Evolutionary conservation across 2,113 vertebrate genomes (phyloP).

Genomic region (Malaclemys terrapin): DNA sequence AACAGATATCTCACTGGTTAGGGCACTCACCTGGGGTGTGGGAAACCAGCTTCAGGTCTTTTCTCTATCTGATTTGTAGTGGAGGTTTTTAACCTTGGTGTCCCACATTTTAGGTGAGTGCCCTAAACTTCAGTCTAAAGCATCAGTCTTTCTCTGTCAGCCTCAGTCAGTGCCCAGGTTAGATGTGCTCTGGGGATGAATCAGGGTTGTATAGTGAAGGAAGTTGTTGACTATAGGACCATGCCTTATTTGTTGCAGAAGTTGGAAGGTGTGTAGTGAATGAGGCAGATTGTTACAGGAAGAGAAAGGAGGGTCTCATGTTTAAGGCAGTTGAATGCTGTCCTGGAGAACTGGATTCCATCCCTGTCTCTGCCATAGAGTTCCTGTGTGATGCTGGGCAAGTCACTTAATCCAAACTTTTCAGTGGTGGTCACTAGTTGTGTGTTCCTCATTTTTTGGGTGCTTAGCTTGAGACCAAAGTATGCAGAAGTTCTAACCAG

Average conservation of each 20-base stretch:
- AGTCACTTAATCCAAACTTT: neutral
- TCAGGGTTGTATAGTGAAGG: neutral
- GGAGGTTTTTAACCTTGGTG: neutral
- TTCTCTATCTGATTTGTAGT: neutral
- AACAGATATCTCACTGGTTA: neutral
- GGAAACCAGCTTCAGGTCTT: neutral
- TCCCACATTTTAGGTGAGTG: neutral
- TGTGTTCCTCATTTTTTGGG: neutral
- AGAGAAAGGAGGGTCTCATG: neutral
- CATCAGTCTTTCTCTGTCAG: neutral
- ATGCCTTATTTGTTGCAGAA: neutral
- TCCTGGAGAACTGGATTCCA: neutral
- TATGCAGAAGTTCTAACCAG: neutral
- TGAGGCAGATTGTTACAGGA: neutral
- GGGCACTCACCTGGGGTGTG: neutral
- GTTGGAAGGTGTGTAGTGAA: neutral
- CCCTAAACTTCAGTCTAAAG: neutral
- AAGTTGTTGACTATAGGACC: neutral
- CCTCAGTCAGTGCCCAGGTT: neutral
- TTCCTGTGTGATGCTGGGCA: neutral
- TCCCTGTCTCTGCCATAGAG: neutral
- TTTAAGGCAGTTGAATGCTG: neutral
- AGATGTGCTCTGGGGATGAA: neutral
- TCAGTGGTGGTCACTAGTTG: neutral
- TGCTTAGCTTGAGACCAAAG: neutral